Percentiles rank a stretch among this genome's conserved stretches.
phyloP scores from a whole-genome alignment of 2,113 vertebrate species.

The Hassar affinis region DNA sequence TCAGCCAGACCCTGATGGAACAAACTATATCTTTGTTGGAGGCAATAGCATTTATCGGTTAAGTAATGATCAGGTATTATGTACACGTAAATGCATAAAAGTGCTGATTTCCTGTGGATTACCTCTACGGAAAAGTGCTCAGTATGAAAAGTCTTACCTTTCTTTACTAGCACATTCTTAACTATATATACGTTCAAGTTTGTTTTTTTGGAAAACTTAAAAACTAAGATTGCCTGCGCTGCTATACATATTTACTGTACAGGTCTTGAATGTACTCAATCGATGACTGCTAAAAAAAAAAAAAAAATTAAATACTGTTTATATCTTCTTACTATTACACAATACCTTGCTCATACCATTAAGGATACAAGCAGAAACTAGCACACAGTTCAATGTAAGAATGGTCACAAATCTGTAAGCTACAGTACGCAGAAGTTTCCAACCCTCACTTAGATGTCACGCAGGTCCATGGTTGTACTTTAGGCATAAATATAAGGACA shows the following conservation, averaged over 20 bases:
- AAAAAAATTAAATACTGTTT: constrained; percentile 36
- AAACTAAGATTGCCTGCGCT: constrained; percentile 13
- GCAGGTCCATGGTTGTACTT: constrained; percentile 8
- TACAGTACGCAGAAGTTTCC: constrained; percentile 16
- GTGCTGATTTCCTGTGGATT: background rate
- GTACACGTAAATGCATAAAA: background rate
- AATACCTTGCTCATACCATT: constrained; percentile 26
- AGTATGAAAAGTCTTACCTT: background rate
- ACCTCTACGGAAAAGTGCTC: constrained; percentile 27
- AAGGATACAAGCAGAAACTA: constrained; percentile 4
- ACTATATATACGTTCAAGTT: background rate
- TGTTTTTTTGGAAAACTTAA: background rate
- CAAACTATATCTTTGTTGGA: constrained; percentile 7
- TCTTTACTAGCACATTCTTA: background rate
- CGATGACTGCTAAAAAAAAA: background rate
- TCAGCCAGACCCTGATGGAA: background rate
- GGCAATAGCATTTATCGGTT: constrained; percentile 13
- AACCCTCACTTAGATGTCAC: background rate
- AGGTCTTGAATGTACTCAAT: background rate
- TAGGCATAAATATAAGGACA: constrained; percentile 69
- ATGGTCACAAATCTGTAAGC: constrained; percentile 20
- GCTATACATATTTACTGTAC: constrained; percentile 21
- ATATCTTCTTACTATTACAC: background rate
- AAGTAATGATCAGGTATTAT: background rate
- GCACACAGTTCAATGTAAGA: constrained; percentile 8